These are phyloP conservation scores for Prietella phreatophila DNA, from an alignment of 2,113 vertebrate genomes.

Conservation along the genomic window DNA sequence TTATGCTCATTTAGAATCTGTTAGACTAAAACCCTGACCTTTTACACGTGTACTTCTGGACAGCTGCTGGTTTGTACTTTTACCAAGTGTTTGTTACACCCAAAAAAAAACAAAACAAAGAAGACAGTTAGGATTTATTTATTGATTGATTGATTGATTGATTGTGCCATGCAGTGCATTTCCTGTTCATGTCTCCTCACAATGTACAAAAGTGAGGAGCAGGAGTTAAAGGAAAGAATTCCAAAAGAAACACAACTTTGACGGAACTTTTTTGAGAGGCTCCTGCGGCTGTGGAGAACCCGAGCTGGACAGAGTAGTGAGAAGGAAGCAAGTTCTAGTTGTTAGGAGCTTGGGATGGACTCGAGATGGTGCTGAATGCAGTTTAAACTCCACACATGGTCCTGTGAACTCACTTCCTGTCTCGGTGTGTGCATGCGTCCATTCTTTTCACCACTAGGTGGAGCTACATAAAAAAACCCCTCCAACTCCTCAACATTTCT, in stretches of 20 bases:
- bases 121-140: background rate
- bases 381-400: background rate
- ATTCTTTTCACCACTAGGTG: constrained; percentile 17
- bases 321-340: too few relatives aligned
- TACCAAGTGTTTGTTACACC: background rate
- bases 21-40: background rate
- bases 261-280: background rate
- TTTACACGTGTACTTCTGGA: too few relatives aligned
- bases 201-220: background rate
- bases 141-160: background rate
- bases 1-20: background rate
- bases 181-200: background rate
- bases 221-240: background rate
- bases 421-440: constrained; percentile 43
- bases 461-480: background rate
- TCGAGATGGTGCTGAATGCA: background rate
- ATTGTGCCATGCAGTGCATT: background rate
- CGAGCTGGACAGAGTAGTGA: background rate
- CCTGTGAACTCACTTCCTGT: constrained; percentile 17
- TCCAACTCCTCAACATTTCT: background rate
- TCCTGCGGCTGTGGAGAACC: background rate
- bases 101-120: too few relatives aligned
- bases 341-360: background rate
- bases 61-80: background rate
- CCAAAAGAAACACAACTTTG: background rate